Evolutionary conservation across 2,888 invertebrate species (phyloP), one percentile per base, ranked within the genome.

Genomic region (Thera obeliscata): DNA sequence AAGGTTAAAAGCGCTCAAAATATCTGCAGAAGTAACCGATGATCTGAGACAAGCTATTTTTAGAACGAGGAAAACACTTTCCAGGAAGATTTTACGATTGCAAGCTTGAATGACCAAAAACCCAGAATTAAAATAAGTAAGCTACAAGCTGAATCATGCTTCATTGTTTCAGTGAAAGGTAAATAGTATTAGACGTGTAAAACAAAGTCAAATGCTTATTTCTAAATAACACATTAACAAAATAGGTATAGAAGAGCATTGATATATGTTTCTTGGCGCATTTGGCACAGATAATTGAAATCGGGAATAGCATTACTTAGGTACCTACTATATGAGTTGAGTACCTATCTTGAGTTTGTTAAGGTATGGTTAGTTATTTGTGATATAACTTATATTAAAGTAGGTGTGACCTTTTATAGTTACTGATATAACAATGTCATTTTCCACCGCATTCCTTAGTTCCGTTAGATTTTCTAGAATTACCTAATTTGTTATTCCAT

Each of bases 51-150:
- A 64, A 60, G 38, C 46, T 50, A 60, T 64, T 60, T 50, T 46
- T 56, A 63, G 62, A 33, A 46, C 33, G 43, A 22, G 36, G 48
- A 36, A 67, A 59, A 59, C 50, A 57, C 43, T 58, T 68, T 61
- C 64, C 55, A 43, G 43, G 61, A 64, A 55, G 35, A 43, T 54
- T 64, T 64, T 64, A 64, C 57, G 48, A 43, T 41, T 43, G 11
- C 59, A 61, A 52, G 56, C 22, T 49, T 56, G 43, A 2, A 52
- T 33, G 2, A 33, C 3, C n/a, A n/a, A 22, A 22, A 22, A 33
- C 50, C 5, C 43, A 46, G 43, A 46, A 46, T 46, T 46, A 2
- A 46, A 46, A 46, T 46, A 8, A 8, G 43, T 7, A 43, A 43
- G 50, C 22, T 3, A 52, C 33, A 3, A 33, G 33, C 8, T 33